Base-by-base conservation (phyloP, 2,888 invertebrate species). In the Strigamia crassipes region DNA sequence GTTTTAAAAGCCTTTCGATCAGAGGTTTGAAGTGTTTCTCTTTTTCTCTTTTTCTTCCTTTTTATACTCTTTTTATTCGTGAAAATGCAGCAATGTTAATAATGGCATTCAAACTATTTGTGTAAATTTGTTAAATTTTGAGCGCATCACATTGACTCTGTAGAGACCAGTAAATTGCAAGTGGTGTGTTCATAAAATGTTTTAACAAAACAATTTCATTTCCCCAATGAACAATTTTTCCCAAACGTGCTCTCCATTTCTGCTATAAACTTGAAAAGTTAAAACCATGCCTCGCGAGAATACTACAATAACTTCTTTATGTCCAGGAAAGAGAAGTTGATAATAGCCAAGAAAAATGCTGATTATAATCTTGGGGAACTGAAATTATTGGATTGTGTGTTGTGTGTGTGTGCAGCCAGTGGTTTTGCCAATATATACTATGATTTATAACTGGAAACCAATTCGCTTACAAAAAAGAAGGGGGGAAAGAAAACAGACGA, bases 61-160 rank as follows among this genome's bases (percentile, higher is more conserved):
- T 27, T 27, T 27, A 27, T 38, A 38, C 15, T 46, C 12, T 56
- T 56, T 56, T 56, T 56, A 9, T 4, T 18, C 8, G 18, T 6
- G 51, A 56, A n/a, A 18, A 9, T 18, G 56, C 10, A 18, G 56
- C 18, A 56, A 18, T 56, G 18, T 56, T n/a, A 18, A 56, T 56
- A 56, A 56, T 18, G 56, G n/a, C 56, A 56, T n/a, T 56, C 56
- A 18, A 56, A 56, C 56, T 56, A 56, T 56, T 56, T 56, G 56
- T 56, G 56, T 56, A 56, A 56, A 56, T 56, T 56, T 56, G 56
- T 56, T 56, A 56, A 56, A 56, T 56, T 56, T 56, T 56, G 56
- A 56, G 56, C 56, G 56, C 56, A 56, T 56, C 56, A 18, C 56
- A 18, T 18, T 1, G 56, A 56, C 56, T 56, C 56, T 56, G 56